A percentile compares a stretch with the other conserved stretches of the same genome.
Conservation (phyloP, 2,888 invertebrate genomes). For the Erebia aethiops region DNA sequence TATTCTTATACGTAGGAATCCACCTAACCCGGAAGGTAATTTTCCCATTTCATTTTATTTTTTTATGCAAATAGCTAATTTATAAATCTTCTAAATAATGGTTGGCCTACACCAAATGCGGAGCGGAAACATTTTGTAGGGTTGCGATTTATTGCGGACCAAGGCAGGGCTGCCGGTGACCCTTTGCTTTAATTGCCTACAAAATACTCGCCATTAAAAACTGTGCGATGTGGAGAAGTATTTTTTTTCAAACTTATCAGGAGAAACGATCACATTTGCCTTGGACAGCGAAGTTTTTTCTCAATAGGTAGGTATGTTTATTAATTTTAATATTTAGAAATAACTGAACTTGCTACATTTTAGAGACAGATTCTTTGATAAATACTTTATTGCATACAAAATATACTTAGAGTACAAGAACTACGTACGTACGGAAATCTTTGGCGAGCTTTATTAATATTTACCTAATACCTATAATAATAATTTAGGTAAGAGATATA, state of each 20-base stretch:
- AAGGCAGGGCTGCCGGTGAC: constrained; percentile 62
- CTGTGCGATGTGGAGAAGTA: constrained; percentile 60
- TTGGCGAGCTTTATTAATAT: no score
- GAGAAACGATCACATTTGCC: constrained; percentile 7
- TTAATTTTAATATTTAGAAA: no score
- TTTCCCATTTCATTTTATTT: constrained; percentile 28
- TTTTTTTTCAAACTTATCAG: constrained; percentile 39
- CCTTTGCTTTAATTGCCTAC: constrained; percentile 80
- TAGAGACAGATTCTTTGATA: no score
- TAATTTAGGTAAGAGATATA: no score
- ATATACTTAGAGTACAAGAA: no score
- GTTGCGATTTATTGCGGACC: constrained; percentile 80
- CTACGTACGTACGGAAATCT: no score
- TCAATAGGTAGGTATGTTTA: background rate
- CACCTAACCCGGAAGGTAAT: constrained; percentile 18
- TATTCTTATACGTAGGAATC: constrained; percentile 1
- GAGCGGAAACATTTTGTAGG: constrained; percentile 74
- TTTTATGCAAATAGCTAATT: constrained; percentile 41
- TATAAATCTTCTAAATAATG: constrained; percentile 45
- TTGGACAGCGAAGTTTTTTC: background rate
- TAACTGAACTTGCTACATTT: no score
- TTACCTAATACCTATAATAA: no score
- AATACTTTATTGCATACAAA: no score
- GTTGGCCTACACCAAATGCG: constrained; percentile 45
- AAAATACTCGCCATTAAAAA: constrained; percentile 76